Conservation (phyloP, 2,888 invertebrate genomes). For the Xestia rhomboidea region DNA sequence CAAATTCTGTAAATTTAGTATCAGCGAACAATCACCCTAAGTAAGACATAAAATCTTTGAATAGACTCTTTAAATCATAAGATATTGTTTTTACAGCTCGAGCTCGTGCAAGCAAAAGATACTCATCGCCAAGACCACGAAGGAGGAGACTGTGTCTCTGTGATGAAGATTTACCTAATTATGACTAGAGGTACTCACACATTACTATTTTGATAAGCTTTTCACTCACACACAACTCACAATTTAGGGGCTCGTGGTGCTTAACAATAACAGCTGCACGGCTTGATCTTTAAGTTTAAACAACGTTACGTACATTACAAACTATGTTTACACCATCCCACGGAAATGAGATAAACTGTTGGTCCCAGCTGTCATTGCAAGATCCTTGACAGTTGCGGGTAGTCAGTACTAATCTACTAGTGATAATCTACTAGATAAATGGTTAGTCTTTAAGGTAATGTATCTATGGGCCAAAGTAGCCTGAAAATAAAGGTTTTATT, state of each 20-base stretch:
- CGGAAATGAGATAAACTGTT: not conserved
- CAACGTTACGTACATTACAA: too few relatives aligned
- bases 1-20: not conserved
- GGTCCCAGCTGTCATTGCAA: not conserved
- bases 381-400: not conserved
- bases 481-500: too few relatives aligned
- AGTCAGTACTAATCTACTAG: not conserved
- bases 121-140: not conserved
- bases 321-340: not conserved
- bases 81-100: constrained; percentile 5
- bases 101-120: not conserved
- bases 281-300: not conserved
- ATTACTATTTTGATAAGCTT: not conserved
- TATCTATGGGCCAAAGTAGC: too few relatives aligned
- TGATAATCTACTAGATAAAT: too few relatives aligned
- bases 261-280: not conserved
- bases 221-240: not conserved
- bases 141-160: not conserved
- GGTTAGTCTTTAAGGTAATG: too few relatives aligned
- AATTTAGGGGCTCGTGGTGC: not conserved
- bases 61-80: not conserved
- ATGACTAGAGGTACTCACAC: not conserved
- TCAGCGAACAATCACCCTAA: not conserved
- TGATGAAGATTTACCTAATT: not conserved
- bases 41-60: not conserved